Conservation (phyloP, 2,888 invertebrate species). For the Clistopyga incitator region DNA sequence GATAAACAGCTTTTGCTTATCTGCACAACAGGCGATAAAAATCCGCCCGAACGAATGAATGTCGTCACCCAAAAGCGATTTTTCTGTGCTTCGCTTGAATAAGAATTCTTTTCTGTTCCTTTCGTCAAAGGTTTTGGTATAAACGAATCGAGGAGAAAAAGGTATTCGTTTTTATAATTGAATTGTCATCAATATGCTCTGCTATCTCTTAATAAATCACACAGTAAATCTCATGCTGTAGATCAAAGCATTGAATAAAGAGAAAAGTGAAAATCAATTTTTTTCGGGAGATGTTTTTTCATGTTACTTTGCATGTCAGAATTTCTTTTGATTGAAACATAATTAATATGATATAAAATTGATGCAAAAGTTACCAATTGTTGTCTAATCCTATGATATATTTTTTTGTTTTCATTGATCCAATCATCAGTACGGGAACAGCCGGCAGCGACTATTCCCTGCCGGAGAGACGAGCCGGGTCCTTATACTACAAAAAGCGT, state of each 20-base stretch:
- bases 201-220: background rate
- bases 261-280: background rate
- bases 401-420: constrained; percentile 38
- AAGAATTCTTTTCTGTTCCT: too few species aligned
- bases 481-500: constrained; percentile 83
- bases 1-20: background rate
- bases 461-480: constrained; percentile 85
- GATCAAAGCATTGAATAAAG: background rate
- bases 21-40: background rate
- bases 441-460: constrained; percentile 85
- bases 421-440: constrained; percentile 85
- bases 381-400: background rate
- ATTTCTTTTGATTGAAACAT: background rate
- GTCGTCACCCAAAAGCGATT: background rate
- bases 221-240: background rate
- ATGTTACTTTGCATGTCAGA: background rate
- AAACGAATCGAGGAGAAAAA: too few species aligned
- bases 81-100: background rate
- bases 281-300: background rate
- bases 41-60: background rate
- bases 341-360: background rate
- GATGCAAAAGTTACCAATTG: background rate
- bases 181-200: background rate
- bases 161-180: background rate
- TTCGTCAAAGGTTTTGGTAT: too few species aligned